phyloP scores from a whole-genome alignment of 2,113 vertebrate species.

The Cinclus cinclus region DNA sequence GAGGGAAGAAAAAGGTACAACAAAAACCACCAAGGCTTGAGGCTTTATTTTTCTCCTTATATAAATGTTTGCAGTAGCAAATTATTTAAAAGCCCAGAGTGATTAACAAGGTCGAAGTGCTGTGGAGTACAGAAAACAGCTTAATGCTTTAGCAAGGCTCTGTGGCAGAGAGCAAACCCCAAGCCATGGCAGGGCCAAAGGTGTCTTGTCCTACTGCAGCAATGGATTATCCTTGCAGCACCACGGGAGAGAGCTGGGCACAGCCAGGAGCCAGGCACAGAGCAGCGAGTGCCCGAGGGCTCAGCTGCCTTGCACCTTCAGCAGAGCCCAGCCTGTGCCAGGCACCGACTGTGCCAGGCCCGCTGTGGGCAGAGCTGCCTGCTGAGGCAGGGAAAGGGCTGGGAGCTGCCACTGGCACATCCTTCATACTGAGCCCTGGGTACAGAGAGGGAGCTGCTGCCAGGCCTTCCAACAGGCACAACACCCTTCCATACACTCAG shows the following conservation, averaged over 20 bases:
- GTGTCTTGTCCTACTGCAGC: background rate
- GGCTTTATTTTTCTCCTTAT: background rate
- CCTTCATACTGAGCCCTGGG: background rate
- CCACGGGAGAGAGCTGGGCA: background rate
- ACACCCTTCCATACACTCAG: fast-evolving
- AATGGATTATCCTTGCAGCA: background rate
- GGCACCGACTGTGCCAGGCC: background rate
- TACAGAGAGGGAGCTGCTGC: background rate
- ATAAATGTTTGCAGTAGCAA: background rate
- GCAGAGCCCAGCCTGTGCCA: background rate
- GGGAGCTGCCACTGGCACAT: background rate
- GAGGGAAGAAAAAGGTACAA: background rate
- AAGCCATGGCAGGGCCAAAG: background rate
- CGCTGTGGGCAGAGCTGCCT: background rate
- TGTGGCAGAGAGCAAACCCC: background rate
- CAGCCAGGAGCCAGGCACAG: background rate
- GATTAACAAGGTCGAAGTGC: background rate
- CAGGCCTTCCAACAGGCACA: background rate
- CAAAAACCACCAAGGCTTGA: background rate
- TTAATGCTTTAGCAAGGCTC: background rate
- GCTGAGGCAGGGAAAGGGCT: background rate
- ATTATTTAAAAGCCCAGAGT: constrained; percentile 6
- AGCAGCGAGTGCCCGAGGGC: fast-evolving
- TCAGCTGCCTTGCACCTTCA: background rate
- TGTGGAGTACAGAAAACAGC: background rate